A percentile compares a stretch with the other conserved stretches of the same genome.
phyloP scores from a whole-genome alignment of 2,797 vertebrate genomes.

The Enteromius trimaculatus region DNA sequence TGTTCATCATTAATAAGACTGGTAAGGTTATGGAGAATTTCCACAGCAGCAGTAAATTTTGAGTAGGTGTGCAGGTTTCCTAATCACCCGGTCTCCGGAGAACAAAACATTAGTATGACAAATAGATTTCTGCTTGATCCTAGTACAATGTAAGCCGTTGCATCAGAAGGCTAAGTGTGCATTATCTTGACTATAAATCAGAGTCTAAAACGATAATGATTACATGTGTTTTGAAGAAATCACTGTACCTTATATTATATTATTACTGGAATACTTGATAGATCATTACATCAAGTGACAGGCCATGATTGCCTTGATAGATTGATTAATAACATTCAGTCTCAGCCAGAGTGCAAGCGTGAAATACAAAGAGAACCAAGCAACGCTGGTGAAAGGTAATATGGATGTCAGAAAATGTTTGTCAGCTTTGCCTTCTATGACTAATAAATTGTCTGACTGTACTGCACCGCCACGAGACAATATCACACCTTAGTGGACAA shows the following conservation, averaged over 20 bases:
- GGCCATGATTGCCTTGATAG: background rate
- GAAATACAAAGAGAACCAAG: background rate
- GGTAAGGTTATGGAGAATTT: background rate
- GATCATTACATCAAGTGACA: constrained; percentile 6
- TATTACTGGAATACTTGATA: background rate
- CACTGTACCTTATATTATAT: background rate
- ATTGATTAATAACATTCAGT: background rate
- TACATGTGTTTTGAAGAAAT: background rate
- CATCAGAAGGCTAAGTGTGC: background rate
- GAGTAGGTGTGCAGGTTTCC: background rate
- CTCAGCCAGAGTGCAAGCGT: no score
- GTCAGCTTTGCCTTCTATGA: background rate
- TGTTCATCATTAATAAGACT: background rate
- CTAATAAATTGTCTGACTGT: background rate
- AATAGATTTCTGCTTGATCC: background rate
- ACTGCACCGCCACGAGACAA: background rate
- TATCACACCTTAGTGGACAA: background rate
- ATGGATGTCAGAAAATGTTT: background rate
- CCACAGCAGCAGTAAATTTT: background rate
- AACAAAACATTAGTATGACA: background rate
- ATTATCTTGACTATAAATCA: background rate
- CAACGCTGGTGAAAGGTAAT: background rate
- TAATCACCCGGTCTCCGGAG: background rate
- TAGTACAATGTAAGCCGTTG: constrained; percentile 11
- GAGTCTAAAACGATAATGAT: background rate